Evolutionary conservation across 64 coral and sea anemone genomes (phyloP).

Genomic region (Stichodactyla helianthus): DNA sequence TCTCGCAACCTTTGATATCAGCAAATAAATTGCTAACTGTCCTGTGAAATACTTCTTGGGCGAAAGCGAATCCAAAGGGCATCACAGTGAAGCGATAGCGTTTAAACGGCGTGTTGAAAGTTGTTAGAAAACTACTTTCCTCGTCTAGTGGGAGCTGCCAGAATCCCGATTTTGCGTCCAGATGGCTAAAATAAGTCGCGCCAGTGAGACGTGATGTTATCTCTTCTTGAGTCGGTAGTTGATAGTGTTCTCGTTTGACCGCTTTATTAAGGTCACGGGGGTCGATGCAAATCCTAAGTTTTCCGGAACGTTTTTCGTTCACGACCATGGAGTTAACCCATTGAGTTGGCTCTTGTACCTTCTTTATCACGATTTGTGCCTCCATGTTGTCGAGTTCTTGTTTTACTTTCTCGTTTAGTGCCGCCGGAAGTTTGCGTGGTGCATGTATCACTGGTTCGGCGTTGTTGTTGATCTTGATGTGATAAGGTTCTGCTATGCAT

Average conservation of each 20-base stretch:
- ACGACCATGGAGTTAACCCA: conserved; percentile 54
- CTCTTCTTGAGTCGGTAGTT: conserved; percentile 30
- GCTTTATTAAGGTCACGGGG: conserved; percentile 55
- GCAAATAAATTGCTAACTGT: no score
- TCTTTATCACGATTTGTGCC: conserved; percentile 12
- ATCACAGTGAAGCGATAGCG: no score
- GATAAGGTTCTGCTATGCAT: conserved; percentile 24
- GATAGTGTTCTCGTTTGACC: conserved; percentile 37
- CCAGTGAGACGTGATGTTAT: no score
- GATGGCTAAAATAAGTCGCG: no score
- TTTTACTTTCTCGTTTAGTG: no score
- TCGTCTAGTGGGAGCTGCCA: no score
- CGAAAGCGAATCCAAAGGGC: no score
- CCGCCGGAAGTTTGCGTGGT: conserved; percentile 31
- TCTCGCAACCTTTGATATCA: no score
- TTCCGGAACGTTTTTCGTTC: background rate
- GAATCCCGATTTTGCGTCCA: no score
- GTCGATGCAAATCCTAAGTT: conserved; percentile 52
- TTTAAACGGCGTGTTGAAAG: no score
- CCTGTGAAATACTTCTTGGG: no score
- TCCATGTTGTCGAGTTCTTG: background rate
- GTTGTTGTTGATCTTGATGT: conserved; percentile 5
- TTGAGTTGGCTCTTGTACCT: conserved; percentile 19
- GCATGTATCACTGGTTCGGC: conserved; percentile 32
- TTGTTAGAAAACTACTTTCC: no score